Evolutionary conservation across 2,888 invertebrate species (phyloP).

Genomic region (Harpalus rufipes): DNA sequence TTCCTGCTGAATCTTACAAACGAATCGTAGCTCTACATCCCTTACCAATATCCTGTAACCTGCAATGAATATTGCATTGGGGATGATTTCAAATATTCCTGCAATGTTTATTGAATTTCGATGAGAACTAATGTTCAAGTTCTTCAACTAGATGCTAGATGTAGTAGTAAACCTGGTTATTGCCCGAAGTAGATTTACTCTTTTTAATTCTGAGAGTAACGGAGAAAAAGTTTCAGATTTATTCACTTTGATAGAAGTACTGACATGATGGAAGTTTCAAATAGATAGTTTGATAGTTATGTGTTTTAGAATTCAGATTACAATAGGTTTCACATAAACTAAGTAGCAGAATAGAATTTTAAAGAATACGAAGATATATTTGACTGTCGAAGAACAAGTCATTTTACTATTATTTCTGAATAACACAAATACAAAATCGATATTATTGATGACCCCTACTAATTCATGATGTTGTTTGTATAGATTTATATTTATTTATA

Average conservation of each 20-base stretch:
- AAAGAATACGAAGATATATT: too few species aligned
- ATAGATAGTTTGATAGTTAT: conserved; percentile 11
- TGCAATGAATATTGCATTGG: conserved; percentile 25
- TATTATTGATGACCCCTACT: too few species aligned
- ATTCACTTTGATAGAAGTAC: conserved; percentile 39
- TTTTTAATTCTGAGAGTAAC: conserved; percentile 62
- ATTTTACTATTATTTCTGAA: not conserved
- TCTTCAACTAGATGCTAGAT: conserved; percentile 62
- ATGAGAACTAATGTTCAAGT: conserved; percentile 60
- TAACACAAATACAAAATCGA: too few species aligned
- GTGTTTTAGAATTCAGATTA: not conserved
- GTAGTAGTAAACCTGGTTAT: conserved; percentile 60
- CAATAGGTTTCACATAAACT: not conserved
- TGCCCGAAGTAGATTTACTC: conserved; percentile 56
- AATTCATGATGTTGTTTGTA: too few species aligned
- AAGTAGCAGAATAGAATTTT: too few species aligned
- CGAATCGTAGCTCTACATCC: not conserved
- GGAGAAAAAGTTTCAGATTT: conserved; percentile 51
- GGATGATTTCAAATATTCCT: conserved; percentile 64
- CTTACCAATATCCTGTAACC: not conserved
- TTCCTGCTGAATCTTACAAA: not conserved
- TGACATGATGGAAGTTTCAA: conserved; percentile 6
- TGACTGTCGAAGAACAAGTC: not conserved
- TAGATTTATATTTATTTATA: too few species aligned
- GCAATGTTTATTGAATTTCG: conserved; percentile 65